Conservation (phyloP, 2,113 vertebrate genomes). For the Guaruba guarouba region DNA sequence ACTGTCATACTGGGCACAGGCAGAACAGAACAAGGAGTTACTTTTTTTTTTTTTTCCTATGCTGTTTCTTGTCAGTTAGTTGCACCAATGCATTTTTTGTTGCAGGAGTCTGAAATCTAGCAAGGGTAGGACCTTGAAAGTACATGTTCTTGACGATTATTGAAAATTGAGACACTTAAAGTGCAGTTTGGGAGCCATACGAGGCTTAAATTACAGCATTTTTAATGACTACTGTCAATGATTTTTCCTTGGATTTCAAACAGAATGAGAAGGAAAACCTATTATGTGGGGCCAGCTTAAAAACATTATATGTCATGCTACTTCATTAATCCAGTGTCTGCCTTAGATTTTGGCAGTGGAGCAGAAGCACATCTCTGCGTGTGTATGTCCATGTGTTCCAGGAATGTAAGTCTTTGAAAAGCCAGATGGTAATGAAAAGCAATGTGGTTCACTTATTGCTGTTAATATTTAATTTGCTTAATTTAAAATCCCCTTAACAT, state of each 20-base stretch:
- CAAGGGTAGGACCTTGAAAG: not conserved
- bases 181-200: not conserved
- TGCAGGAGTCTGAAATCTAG: not conserved
- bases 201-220: not conserved
- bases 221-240: not conserved
- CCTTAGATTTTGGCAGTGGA: not conserved
- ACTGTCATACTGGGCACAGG: not conserved
- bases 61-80: not conserved
- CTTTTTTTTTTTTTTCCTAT: not conserved
- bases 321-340: not conserved
- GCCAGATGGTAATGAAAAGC: not conserved
- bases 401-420: not conserved
- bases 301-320: not conserved
- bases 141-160: not conserved
- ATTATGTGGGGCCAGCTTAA: not conserved
- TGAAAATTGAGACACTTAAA: not conserved
- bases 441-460: not conserved
- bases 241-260: not conserved
- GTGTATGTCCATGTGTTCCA: not conserved
- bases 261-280: not conserved
- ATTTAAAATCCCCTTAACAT: not conserved
- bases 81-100: not conserved
- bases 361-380: not conserved
- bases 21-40: not conserved
- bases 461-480: slow-evolving; percentile 26